A percentile compares a stretch with the other conserved stretches of the same genome.
Conservation (phyloP, 2,888 invertebrate genomes). For the Invenusta paracnida region DNA sequence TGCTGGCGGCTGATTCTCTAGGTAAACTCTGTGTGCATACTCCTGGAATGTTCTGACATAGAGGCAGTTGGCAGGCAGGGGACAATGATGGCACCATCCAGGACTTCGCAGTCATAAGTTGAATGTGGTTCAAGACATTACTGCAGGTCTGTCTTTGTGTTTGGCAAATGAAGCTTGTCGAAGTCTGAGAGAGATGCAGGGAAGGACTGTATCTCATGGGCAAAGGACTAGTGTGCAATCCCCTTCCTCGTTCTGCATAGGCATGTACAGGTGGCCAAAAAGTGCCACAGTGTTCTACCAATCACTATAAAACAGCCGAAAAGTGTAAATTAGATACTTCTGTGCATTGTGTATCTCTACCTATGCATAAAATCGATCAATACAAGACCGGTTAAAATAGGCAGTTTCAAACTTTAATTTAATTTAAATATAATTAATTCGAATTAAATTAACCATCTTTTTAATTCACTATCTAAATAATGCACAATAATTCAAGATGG, state of each 20-base stretch:
- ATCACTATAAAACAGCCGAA: too few relatives aligned
- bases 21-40: neutral
- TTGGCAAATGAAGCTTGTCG: constrained; percentile 35
- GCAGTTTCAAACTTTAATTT: too few relatives aligned
- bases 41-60: neutral
- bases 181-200: constrained; percentile 34
- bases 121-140: neutral
- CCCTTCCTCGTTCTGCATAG: constrained; percentile 30
- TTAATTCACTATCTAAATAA: too few relatives aligned
- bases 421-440: too few relatives aligned
- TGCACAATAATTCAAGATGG: too few relatives aligned
- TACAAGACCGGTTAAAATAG: too few relatives aligned
- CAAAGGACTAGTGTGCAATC: constrained; percentile 42
- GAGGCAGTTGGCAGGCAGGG: neutral
- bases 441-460: too few relatives aligned
- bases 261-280: constrained; percentile 41
- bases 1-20: neutral
- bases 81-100: neutral
- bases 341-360: too few relatives aligned
- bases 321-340: too few relatives aligned
- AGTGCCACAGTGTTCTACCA: constrained; percentile 41
- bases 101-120: neutral
- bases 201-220: constrained; percentile 38
- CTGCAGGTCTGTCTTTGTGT: neutral
- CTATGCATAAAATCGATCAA: too few relatives aligned